Evolutionary conservation across 2,113 vertebrate species (phyloP), one percentile per base, ranked within the genome.

Genomic region (Oryzias curvinotus): DNA sequence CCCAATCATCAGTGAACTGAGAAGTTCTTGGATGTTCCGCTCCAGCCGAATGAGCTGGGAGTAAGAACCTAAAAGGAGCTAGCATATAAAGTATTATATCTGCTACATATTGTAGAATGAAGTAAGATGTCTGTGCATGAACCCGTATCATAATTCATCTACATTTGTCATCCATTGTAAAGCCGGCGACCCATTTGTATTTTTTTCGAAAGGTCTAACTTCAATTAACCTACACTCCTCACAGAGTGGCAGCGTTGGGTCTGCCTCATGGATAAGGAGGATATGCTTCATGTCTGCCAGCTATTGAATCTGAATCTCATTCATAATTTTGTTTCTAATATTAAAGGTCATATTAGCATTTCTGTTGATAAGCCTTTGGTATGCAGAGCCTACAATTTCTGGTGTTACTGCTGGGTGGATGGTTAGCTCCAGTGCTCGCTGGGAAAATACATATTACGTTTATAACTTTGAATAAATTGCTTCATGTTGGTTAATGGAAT

Each of bases 331-430:
- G 78, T 84, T 86, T 87, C 83, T 79, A 73, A 82, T 85, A 85
- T 78, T 82, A 91, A 91, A 91, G 88, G 89, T 91, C 82, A 88
- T 85, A 90, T 91, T 91, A 86, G 88, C 90, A 91, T 91, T 83
- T 61, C 71, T 74, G 85, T 88, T 89, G 85, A 88, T 90, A 88
- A 82, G 88, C 67, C 80, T 78, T 87, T 87, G 66, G 78, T 82
- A 84, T 84, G 65, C 83, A 61, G 61, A 52, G 67, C 82, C 66
- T 67, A 72, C 62, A 73, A 62, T 57, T 57, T 7, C 66, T 51
- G 10, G 14, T 4, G 17, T 68, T 44, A 42, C 54, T 54, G 57
- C 58, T 42, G 64, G 73, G 73, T 58, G 68, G 45, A 47, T 62
- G 48, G 45, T 46, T 44, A 49, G 68, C 25, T 71, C 44, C 36